A percentile compares a stretch with the other conserved stretches of the same genome.
phyloP scores from a whole-genome alignment of 2,113 vertebrate genomes.

The Bos indicus region DNA sequence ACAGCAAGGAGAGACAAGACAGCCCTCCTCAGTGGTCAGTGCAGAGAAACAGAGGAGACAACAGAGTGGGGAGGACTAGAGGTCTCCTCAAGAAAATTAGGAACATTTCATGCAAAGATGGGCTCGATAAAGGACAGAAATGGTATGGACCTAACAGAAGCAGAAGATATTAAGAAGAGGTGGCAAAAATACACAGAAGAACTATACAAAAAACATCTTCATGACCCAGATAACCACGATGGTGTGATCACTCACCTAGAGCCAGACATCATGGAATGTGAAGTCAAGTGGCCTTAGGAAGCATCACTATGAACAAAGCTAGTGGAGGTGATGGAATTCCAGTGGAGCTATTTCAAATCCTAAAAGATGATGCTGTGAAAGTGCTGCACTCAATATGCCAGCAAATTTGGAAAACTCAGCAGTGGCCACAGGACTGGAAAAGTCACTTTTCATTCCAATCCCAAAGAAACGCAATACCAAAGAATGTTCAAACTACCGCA shows the following conservation, averaged over 20 bases:
- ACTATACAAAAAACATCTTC: not conserved
- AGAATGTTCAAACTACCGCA: not conserved
- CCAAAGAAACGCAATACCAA: not conserved
- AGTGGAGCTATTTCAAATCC: not conserved
- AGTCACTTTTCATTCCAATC: not conserved
- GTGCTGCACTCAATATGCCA: not conserved
- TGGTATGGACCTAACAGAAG: not conserved
- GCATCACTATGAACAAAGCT: not conserved
- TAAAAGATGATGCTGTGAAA: not conserved
- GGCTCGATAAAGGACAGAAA: not conserved
- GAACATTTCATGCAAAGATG: not conserved
- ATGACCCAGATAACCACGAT: accelerated
- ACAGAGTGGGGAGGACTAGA: not conserved
- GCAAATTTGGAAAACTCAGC: not conserved
- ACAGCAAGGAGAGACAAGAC: not conserved
- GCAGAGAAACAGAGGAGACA: not conserved
- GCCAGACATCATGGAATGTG: not conserved
- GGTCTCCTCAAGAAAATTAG: not conserved
- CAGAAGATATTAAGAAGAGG: not conserved
- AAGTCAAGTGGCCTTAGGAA: not conserved
- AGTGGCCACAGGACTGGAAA: not conserved
- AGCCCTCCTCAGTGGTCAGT: not conserved
- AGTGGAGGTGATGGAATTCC: not conserved
- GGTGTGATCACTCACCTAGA: not conserved
- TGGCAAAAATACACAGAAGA: not conserved